Conservation (phyloP, 1,140 invertebrate species). For the Pachyrhynchus sulphureomaculatus region DNA sequence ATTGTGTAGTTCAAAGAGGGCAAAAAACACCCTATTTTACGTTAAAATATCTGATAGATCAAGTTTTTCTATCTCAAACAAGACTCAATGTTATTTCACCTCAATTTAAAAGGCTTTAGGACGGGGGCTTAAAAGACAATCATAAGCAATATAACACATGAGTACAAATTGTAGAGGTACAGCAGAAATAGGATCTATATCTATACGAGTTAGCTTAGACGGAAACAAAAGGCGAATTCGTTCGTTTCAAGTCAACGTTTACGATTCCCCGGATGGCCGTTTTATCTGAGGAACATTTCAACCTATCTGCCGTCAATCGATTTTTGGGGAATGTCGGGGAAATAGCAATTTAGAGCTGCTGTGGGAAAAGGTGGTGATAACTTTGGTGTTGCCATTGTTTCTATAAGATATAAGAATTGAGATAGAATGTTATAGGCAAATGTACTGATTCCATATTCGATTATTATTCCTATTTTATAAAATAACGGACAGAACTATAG, state of each 20-base stretch:
- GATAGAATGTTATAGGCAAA: no score
- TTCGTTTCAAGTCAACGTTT: slow-evolving; percentile 32
- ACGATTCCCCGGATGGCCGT: slow-evolving; percentile 37
- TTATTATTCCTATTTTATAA: no score
- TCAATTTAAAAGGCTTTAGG: background rate
- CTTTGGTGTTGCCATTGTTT: no score
- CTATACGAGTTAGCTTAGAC: slow-evolving; percentile 3
- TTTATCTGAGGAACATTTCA: slow-evolving; percentile 38
- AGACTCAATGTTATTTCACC: no score
- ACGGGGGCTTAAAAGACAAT: slow-evolving; percentile 9
- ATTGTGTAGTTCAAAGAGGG: no score
- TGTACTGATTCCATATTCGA: no score
- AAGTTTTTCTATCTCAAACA: no score
- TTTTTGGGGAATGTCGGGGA: slow-evolving; percentile 10
- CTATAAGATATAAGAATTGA: no score
- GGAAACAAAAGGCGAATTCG: slow-evolving; percentile 25
- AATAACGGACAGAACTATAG: no score
- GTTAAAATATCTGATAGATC: no score
- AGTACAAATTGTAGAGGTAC: slow-evolving; percentile 20
- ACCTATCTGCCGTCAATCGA: slow-evolving; percentile 31
- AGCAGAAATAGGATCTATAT: background rate
- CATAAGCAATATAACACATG: slow-evolving; percentile 26
- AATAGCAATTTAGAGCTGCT: slow-evolving; percentile 20
- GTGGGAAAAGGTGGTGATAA: background rate
- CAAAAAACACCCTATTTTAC: no score